Evolutionary conservation across 2,113 vertebrate genomes (phyloP), one percentile per base, ranked within the genome.

Genomic region (Rissa tridactyla): DNA sequence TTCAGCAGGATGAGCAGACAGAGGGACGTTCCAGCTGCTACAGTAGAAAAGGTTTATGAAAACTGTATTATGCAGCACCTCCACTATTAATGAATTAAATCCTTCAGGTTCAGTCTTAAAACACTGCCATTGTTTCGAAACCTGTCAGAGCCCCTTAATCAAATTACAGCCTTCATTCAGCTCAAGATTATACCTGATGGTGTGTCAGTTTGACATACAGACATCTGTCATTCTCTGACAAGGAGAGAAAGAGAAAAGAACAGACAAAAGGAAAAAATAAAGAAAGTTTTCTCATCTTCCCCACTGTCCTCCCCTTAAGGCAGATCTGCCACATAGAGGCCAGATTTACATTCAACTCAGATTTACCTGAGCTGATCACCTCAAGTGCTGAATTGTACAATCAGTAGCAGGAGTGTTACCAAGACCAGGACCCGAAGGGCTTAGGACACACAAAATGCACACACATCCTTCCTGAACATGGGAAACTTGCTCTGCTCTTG

Each of bases 111-210:
- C 49, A 22, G 70, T 85, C 90, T 82, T 87, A 81, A 90, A 76
- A 81, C 11, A 15, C 29, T 46, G 40, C 25, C 25, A 1, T 11
- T 94, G 82, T 93, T 96, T 86, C 4, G 0, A 78, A 95, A 91
- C 40, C 64, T 94, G 51, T 64, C 89, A 88, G 42, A 95, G 34
- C 18, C 15, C 78, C 36, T 95, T 62, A 66, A 88, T 88, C 51
- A 81, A 96, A 93, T 71, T 73, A 58, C 78, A 96, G 80, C 62
- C 78, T 88, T 88, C 51, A 13, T 71, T 95, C 81, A 83, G 60
- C 51, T 94, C 44, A 44, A 54, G 65, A 76, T 89, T 76, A 20
- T 79, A 61, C 40, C 61, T 57, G 52, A 19, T 5, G 16, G 5
- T 32, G 55, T 81, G 61, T 76, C 72, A 76, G 26, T 65, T 70